phyloP scores from a whole-genome alignment of 1,140 invertebrate genomes.

The Euglossa dilemma region DNA sequence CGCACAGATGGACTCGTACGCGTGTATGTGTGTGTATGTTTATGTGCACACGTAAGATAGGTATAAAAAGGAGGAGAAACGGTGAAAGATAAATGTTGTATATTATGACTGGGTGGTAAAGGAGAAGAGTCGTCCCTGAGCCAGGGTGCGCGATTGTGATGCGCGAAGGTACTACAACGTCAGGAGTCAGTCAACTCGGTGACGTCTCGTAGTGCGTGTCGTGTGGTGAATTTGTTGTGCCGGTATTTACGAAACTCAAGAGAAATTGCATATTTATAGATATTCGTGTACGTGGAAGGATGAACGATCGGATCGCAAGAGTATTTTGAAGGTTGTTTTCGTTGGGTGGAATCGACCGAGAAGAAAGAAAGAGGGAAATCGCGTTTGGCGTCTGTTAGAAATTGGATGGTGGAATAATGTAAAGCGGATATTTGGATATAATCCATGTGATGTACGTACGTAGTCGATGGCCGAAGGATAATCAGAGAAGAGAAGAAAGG shows the following conservation, averaged over 20 bases:
- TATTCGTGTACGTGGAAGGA: not conserved
- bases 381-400: slow-evolving; percentile 17
- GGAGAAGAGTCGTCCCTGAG: slow-evolving; percentile 2
- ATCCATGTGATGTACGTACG: slow-evolving; percentile 31
- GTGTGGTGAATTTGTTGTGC: slow-evolving; percentile 2
- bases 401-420: slow-evolving; percentile 1
- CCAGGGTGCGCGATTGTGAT: slow-evolving; percentile 72
- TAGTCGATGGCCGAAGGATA: slow-evolving; percentile 43
- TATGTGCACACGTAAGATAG: not conserved
- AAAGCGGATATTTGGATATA: not conserved
- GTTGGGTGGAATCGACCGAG: not conserved
- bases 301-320: not conserved
- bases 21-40: not conserved
- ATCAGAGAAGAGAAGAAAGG: not conserved
- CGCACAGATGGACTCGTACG: not conserved
- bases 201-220: slow-evolving; percentile 67
- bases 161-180: slow-evolving; percentile 76
- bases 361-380: not conserved
- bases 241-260: slow-evolving; percentile 1
- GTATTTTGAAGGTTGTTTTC: not conserved
- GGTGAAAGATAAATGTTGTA: not conserved
- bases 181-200: slow-evolving; percentile 80
- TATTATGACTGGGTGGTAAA: not conserved
- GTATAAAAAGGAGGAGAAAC: not conserved
- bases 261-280: not conserved